A percentile compares a stretch with the other conserved stretches of the same genome.
Evolutionary conservation across 2,797 vertebrate species (phyloP).

Genomic region (Sebastes cheni): DNA sequence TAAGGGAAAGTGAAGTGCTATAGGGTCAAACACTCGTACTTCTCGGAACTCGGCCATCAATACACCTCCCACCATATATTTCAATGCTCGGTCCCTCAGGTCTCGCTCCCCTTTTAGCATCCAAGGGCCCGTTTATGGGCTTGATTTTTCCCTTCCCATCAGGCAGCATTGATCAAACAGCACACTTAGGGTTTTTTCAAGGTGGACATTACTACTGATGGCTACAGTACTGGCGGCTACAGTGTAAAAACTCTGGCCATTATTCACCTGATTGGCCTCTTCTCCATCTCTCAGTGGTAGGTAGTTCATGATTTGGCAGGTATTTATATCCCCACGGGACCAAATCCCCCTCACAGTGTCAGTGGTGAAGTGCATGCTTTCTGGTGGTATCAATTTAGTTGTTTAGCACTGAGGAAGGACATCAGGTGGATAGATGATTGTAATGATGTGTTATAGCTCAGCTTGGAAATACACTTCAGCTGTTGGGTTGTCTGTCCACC

Average conservation of each 20-base stretch:
- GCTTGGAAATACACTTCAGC: slow-evolving; percentile 60
- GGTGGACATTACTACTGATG: slow-evolving; percentile 84
- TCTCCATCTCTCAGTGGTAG: slow-evolving; percentile 77
- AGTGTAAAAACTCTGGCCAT: slow-evolving; percentile 80
- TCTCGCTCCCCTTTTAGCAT: slow-evolving; percentile 77
- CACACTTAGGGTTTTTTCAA: slow-evolving; percentile 81
- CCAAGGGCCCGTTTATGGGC: slow-evolving; percentile 81
- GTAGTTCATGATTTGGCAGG: slow-evolving; percentile 82
- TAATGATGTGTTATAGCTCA: slow-evolving; percentile 67
- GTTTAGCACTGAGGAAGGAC: slow-evolving; percentile 76
- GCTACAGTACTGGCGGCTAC: slow-evolving; percentile 69
- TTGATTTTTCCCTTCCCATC: slow-evolving; percentile 84
- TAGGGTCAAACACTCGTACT: slow-evolving; percentile 75
- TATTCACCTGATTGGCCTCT: slow-evolving; percentile 85
- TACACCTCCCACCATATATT: slow-evolving; percentile 77
- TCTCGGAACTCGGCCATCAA: slow-evolving; percentile 78
- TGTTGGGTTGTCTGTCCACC: slow-evolving; percentile 35
- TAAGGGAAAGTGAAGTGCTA: slow-evolving; percentile 47
- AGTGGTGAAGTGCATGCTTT: slow-evolving; percentile 79
- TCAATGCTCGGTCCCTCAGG: slow-evolving; percentile 70
- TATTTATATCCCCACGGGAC: slow-evolving; percentile 82
- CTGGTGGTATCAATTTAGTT: slow-evolving; percentile 77
- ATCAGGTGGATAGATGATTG: slow-evolving; percentile 66
- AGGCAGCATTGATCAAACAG: slow-evolving; percentile 83
- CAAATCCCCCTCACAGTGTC: slow-evolving; percentile 62